Conservation (phyloP, 92 coral and sea anemone species). For the Palythoa grandis region DNA sequence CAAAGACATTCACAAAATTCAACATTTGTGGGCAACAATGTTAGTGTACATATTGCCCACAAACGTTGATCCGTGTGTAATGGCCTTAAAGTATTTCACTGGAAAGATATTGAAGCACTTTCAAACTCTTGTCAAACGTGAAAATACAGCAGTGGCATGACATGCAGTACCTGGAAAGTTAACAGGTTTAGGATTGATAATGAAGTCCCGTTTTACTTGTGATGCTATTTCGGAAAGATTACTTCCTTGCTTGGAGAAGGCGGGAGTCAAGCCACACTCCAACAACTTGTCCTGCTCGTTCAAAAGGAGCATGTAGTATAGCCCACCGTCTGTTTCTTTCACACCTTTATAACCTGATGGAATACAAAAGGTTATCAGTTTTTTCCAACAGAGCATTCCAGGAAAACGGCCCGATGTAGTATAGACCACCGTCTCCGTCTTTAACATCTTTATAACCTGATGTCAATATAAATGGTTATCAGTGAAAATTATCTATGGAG, state of each 20-base stretch:
- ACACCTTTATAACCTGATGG: constrained; percentile 32
- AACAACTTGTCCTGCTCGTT: constrained; percentile 46
- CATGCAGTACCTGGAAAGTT: constrained; percentile 13
- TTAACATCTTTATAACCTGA: background rate
- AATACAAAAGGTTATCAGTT: background rate
- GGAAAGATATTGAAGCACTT: too few species aligned
- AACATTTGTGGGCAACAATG: too few species aligned
- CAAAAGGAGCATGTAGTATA: constrained; percentile 61
- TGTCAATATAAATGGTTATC: background rate
- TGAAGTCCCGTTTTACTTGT: constrained; percentile 40
- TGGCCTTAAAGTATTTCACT: too few species aligned
- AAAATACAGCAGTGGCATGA: background rate
- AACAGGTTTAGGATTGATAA: constrained; percentile 32
- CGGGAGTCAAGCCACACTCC: constrained; percentile 65
- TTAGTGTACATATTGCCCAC: too few species aligned
- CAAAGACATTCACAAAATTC: too few species aligned
- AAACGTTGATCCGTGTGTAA: too few species aligned
- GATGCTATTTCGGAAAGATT: background rate
- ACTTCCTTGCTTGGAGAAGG: constrained; percentile 1
- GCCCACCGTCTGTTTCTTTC: constrained; percentile 47
- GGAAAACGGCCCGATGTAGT: too few species aligned
- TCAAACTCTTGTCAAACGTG: too few species aligned
- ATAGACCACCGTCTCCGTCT: too few species aligned
- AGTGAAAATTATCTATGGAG: background rate
- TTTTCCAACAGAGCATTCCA: background rate